phyloP scores from a whole-genome alignment of 2,888 invertebrate species.

The Dilophus febrilis region DNA sequence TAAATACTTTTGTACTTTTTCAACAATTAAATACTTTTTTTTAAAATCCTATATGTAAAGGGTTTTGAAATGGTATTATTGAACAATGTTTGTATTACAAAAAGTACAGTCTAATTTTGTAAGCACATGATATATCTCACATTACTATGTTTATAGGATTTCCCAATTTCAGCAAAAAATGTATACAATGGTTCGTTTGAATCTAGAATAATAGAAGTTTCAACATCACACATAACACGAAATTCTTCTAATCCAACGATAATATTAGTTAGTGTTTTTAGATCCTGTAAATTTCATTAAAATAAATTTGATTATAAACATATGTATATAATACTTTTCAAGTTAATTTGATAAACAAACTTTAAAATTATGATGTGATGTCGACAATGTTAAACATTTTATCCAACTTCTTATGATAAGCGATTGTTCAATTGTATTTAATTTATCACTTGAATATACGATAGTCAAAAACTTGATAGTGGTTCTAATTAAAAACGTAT shows the following conservation, averaged over 20 bases:
- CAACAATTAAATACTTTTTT: slow-evolving; percentile 19
- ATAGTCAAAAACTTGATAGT: background rate
- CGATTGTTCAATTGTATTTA: slow-evolving; percentile 13
- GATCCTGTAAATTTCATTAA: slow-evolving; percentile 12
- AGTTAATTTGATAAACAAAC: too few relatives aligned
- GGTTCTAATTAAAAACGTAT: background rate
- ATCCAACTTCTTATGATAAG: slow-evolving; percentile 25
- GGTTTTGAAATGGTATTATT: background rate
- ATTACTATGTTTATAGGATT: slow-evolving; percentile 12
- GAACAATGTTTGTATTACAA: background rate
- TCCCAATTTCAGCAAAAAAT: slow-evolving; percentile 24
- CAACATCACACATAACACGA: slow-evolving; percentile 14
- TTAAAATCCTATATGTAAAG: slow-evolving; percentile 9
- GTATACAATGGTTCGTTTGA: slow-evolving; percentile 25
- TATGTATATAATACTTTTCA: too few relatives aligned
- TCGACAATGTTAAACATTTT: slow-evolving; percentile 20
- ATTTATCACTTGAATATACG: slow-evolving; percentile 5
- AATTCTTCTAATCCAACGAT: slow-evolving; percentile 21
- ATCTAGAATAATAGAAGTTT: slow-evolving; percentile 14
- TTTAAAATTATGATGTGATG: background rate
- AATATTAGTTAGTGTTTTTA: slow-evolving; percentile 17
- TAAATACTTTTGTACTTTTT: slow-evolving; percentile 23
- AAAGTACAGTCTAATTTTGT: background rate
- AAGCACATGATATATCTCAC: background rate
- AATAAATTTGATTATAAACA: background rate